Conservation (phyloP, 1,140 invertebrate species). For the Anadara kagoshimensis region DNA sequence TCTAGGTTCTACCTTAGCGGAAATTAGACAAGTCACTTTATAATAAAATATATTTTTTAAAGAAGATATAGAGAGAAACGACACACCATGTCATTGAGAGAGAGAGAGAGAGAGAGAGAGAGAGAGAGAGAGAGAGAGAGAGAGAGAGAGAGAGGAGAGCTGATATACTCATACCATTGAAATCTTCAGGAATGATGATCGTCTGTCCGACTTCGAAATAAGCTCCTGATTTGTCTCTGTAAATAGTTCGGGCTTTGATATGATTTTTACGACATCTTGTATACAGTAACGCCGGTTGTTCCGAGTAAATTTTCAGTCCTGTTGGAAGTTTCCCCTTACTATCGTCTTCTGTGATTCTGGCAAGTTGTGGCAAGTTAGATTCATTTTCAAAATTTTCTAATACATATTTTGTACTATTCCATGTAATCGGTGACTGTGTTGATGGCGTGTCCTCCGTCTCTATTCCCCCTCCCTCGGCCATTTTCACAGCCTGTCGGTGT, state of each 20-base stretch:
- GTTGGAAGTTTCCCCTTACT: slow-evolving; percentile 22
- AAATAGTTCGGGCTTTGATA: slow-evolving; percentile 53
- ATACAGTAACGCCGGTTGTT: slow-evolving; percentile 54
- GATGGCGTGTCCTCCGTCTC: too few relatives aligned
- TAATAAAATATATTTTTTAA: too few relatives aligned
- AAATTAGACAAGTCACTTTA: too few relatives aligned
- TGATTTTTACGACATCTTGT: slow-evolving; percentile 39
- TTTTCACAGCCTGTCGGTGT: too few relatives aligned
- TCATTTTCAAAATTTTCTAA: slow-evolving; percentile 35
- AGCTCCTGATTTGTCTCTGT: slow-evolving; percentile 54
- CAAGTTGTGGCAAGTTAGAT: slow-evolving; percentile 49
- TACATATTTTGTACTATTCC: slow-evolving; percentile 25
- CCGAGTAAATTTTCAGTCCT: slow-evolving; percentile 56
- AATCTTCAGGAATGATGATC: slow-evolving; percentile 60
- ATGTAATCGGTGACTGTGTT: slow-evolving; percentile 1
- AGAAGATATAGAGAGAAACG: too few relatives aligned
- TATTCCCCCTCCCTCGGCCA: too few relatives aligned
- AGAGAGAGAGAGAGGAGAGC: too few relatives aligned
- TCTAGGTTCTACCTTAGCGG: too few relatives aligned
- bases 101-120: too few relatives aligned
- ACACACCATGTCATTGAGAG: too few relatives aligned
- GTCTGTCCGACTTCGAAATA: slow-evolving; percentile 66
- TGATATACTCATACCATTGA: slow-evolving; percentile 46
- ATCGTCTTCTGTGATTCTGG: slow-evolving; percentile 28
- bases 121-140: too few relatives aligned